These are phyloP conservation scores for Drosophila willistoni DNA, from an alignment of 1,140 invertebrate species.

Conservation along the genomic window DNA sequence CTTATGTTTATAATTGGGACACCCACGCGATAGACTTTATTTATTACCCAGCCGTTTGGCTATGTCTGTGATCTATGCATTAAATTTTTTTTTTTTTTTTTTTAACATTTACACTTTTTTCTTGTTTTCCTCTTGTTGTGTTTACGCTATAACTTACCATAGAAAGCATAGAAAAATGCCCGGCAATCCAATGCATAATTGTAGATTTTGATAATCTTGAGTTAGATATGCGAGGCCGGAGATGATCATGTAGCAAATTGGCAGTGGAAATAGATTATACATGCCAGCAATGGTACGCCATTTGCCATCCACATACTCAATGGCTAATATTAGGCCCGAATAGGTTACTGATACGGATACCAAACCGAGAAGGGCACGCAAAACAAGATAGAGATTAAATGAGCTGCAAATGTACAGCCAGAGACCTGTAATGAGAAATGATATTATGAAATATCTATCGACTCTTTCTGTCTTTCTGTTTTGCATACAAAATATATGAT, in stretches of 20 bases:
- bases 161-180: slow-evolving; percentile 87
- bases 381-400: slow-evolving; percentile 86
- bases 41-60: slow-evolving; percentile 36
- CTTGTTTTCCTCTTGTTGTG: neutral
- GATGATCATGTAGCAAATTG: slow-evolving; percentile 89
- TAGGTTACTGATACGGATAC: slow-evolving; percentile 89
- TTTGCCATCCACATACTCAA: slow-evolving; percentile 89
- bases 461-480: no score
- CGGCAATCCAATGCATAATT: slow-evolving; percentile 88
- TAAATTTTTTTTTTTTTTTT: neutral
- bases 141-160: slow-evolving; percentile 84
- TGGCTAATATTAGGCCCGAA: slow-evolving; percentile 88
- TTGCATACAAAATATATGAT: no score
- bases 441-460: neutral
- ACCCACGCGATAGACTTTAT: slow-evolving; percentile 57
- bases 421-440: slow-evolving; percentile 82
- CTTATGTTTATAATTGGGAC: slow-evolving; percentile 51
- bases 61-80: slow-evolving; percentile 34
- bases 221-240: slow-evolving; percentile 88
- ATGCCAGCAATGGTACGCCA: slow-evolving; percentile 90
- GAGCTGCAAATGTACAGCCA: slow-evolving; percentile 86
- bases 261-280: slow-evolving; percentile 89
- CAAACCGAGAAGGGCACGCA: slow-evolving; percentile 87
- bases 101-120: neutral
- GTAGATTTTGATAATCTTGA: slow-evolving; percentile 89